Conservation (phyloP, 2,113 vertebrate genomes). For the Oreocharis arfaki region DNA sequence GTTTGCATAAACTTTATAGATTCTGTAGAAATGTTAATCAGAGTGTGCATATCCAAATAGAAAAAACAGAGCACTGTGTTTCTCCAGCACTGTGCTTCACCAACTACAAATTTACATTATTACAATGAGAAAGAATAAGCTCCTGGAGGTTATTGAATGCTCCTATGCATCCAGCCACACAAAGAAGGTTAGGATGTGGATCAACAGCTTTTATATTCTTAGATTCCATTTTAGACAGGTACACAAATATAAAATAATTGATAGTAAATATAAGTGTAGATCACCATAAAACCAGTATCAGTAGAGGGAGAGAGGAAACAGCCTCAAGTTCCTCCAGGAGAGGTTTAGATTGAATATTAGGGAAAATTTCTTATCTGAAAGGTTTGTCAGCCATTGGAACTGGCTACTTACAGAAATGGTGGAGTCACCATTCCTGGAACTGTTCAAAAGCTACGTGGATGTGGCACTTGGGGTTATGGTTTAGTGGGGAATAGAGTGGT, state of each 20-base stretch:
- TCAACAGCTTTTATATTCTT: neutral
- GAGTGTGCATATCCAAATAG: neutral
- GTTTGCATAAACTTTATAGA: neutral
- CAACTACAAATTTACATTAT: neutral
- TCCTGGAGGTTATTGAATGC: neutral
- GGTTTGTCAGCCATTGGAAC: neutral
- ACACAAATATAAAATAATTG: neutral
- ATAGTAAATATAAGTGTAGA: neutral
- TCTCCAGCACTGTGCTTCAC: neutral
- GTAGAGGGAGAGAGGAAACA: neutral
- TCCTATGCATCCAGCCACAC: neutral
- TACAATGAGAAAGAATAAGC: neutral
- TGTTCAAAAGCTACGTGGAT: neutral
- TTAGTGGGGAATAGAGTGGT: neutral
- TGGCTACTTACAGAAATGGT: neutral
- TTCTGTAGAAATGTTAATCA: neutral
- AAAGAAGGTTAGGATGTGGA: neutral
- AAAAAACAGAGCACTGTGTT: neutral
- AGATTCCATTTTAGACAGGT: neutral
- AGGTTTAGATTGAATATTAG: neutral
- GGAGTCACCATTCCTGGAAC: neutral
- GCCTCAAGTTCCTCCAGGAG: neutral
- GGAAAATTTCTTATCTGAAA: neutral
- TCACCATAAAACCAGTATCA: neutral
- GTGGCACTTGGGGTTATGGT: too few species aligned